A percentile compares a stretch with the other conserved stretches of the same genome.
Evolutionary conservation across 2,113 vertebrate genomes (phyloP).

Genomic region (Eolophus roseicapilla): DNA sequence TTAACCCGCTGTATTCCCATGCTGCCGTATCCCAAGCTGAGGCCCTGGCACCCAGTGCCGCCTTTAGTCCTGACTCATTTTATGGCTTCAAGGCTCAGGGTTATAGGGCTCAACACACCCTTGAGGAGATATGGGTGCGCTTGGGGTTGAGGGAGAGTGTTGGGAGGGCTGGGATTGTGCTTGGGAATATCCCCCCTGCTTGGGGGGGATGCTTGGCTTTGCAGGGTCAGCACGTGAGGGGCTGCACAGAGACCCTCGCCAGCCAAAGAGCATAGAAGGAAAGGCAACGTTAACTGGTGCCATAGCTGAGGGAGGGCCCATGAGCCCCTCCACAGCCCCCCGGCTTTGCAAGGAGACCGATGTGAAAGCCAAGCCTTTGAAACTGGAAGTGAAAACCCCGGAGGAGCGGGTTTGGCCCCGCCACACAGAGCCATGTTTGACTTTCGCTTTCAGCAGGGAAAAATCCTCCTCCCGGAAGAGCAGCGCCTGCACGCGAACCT

Average conservation of each 20-base stretch:
- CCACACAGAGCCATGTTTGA: constrained; percentile 37
- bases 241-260: accelerated
- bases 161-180: neutral
- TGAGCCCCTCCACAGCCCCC: neutral
- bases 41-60: accelerated
- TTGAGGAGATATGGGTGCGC: neutral
- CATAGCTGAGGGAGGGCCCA: neutral
- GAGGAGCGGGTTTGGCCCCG: neutral
- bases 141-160: neutral
- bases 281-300: neutral
- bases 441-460: constrained; percentile 54
- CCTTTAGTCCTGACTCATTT: constrained; percentile 45
- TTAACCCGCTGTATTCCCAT: neutral
- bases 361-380: neutral
- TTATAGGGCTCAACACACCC: constrained; percentile 13
- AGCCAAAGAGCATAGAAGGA: neutral
- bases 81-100: constrained; percentile 30
- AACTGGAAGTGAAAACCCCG: constrained; percentile 44
- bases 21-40: neutral
- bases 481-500: neutral
- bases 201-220: neutral
- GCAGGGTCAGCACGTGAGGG: neutral
- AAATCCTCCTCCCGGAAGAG: neutral
- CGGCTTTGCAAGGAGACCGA: accelerated
- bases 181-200: neutral